These are phyloP conservation scores for Natrix natrix DNA, from an alignment of 2,797 vertebrate species.

Conservation along the genomic window DNA sequence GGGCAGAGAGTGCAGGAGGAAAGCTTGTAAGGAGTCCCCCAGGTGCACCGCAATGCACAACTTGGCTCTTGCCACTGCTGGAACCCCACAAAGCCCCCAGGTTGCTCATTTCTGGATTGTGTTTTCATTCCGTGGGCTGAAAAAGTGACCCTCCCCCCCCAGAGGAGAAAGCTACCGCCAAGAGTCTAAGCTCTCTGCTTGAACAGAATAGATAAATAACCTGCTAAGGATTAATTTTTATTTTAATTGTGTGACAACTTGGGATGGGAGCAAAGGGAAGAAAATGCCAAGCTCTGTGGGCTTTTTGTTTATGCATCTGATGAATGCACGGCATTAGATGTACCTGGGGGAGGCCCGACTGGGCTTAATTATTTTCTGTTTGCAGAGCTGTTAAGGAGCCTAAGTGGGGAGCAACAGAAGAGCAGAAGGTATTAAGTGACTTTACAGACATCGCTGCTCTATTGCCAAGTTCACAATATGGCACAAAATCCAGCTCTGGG, in stretches of 20 bases:
- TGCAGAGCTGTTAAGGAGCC: constrained; percentile 14
- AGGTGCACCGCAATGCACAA: neutral
- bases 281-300: neutral
- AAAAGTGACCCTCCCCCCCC: neutral
- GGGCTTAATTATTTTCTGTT: constrained; percentile 30
- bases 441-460: neutral
- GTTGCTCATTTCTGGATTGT: neutral
- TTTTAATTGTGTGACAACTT: neutral
- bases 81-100: neutral
- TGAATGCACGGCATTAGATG: constrained; percentile 7
- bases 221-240: neutral
- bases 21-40: neutral
- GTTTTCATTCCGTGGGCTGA: neutral
- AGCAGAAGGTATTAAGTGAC: neutral
- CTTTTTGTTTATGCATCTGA: constrained; percentile 11
- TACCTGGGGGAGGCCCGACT: neutral
- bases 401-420: neutral
- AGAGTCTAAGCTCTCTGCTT: neutral
- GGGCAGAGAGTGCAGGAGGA: neutral
- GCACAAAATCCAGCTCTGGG: neutral
- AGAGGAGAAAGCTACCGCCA: neutral
- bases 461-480: neutral
- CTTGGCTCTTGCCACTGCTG: neutral
- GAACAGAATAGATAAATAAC: neutral
- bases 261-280: neutral